Evolutionary conservation across 2,113 vertebrate species (phyloP), one percentile per base, ranked within the genome.

Genomic region (Geococcyx californianus): DNA sequence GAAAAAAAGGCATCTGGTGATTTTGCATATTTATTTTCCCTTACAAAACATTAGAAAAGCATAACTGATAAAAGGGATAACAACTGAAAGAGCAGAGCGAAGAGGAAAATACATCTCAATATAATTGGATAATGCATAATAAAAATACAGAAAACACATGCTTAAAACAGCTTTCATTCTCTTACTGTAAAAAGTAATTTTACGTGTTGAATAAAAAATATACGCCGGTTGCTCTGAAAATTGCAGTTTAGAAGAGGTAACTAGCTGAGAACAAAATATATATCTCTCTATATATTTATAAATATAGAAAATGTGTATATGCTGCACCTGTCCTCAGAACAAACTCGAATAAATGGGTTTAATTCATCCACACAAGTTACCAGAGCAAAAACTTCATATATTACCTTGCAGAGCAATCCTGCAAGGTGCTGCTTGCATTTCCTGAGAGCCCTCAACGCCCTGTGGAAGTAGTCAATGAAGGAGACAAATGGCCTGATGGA

Each of bases 131-230:
- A 97, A 97, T 94, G 87, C 62, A 20, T 95, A 98, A 97, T 97
- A 97, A 93, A 97, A 97, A 96, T 96, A 97, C 58, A 95, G 96
- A 96, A 98, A 97, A 97, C 92, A 97, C 91, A 97, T 96, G 96
- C 95, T 96, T 96, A 90, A 93, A 96, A 94, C 95, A 96, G 96
- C 92, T 96, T 96, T 97, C 92, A 90, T 94, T 95, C 88, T 95
- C 59, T 75, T 94, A 94, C 89, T 96, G 95, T 96, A 93, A 92
- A 97, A 97, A 95, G 94, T 95, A 79, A 89, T 92, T 95, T 87
- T 68, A 74, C 0, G 89, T 91, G 92, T 93, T 96, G 95, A 89
- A 95, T 96, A 95, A 96, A 97, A 97, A 97, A 94, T 96, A 96
- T 92, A 93, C 69, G 92, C 91, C 59, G 89, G 96, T 94, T 96